Evolutionary conservation across 2,888 invertebrate genomes (phyloP).

Genomic region (Netelia melanura): DNA sequence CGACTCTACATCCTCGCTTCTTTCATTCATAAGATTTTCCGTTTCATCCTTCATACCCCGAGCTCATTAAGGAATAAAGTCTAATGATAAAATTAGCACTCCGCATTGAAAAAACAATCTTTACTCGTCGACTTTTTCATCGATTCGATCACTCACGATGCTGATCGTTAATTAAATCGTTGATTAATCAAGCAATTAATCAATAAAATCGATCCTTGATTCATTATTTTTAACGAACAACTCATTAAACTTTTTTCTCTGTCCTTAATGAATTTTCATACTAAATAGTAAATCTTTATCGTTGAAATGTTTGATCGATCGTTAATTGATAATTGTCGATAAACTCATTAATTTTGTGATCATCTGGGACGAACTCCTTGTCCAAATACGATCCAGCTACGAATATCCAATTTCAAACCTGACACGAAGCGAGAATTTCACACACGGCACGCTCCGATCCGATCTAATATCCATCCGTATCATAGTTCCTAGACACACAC

Average conservation of each 20-base stretch:
- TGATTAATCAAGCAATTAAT: neutral
- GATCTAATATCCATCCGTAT: conserved; percentile 10
- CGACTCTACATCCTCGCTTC: neutral
- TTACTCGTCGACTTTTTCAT: neutral
- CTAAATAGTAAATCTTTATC: too few relatives aligned
- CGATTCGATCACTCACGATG: neutral
- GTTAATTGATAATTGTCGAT: neutral
- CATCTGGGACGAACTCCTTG: conserved; percentile 1
- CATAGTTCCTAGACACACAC: neutral
- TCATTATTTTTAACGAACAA: neutral
- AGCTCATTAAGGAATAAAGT: neutral
- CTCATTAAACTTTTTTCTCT: too few relatives aligned
- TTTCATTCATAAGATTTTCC: conserved; percentile 16
- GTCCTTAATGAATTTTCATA: too few relatives aligned
- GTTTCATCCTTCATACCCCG: neutral
- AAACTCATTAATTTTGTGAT: neutral
- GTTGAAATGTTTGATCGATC: neutral
- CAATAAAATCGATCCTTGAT: neutral
- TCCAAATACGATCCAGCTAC: conserved; percentile 9
- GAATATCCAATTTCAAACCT: neutral
- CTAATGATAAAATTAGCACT: neutral
- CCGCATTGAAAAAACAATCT: neutral
- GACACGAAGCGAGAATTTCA: neutral
- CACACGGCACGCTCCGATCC: neutral
- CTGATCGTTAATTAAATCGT: neutral